phyloP scores from a whole-genome alignment of 2,113 vertebrate genomes.

The Parus major region DNA sequence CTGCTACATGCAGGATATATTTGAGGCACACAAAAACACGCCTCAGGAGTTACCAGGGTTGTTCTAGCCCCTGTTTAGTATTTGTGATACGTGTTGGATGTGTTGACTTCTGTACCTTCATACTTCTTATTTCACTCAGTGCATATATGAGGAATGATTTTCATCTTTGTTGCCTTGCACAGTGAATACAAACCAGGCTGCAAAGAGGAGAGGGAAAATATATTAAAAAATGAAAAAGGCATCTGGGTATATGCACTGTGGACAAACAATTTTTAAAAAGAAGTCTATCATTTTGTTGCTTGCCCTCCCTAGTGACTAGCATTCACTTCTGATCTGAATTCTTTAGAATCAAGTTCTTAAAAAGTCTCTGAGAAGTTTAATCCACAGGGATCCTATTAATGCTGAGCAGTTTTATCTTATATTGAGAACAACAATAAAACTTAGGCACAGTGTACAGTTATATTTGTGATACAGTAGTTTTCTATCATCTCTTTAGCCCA shows the following conservation, averaged over 20 bases:
- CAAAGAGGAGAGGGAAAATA: not conserved
- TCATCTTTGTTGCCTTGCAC: not conserved
- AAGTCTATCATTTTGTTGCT: not conserved
- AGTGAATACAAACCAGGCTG: not conserved
- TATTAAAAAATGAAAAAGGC: not conserved
- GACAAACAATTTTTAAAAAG: not conserved
- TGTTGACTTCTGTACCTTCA: not conserved
- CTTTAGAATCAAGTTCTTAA: not conserved
- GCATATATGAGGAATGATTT: not conserved
- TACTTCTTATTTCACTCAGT: not conserved
- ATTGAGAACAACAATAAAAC: not conserved
- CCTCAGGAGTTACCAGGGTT: not conserved
- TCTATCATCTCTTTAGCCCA: not conserved
- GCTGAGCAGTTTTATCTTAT: not conserved
- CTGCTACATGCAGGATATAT: not conserved
- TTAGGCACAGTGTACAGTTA: not conserved
- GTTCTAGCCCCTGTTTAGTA: not conserved
- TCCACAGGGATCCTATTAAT: conserved; percentile 6
- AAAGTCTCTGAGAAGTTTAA: not conserved
- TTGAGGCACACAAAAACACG: not conserved
- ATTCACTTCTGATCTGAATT: not conserved
- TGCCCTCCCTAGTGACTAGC: not conserved
- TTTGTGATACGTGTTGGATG: not conserved
- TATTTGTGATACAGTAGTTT: not conserved
- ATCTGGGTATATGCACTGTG: not conserved